These are phyloP conservation scores for Polyodon spathula DNA, from an alignment of 2,113 vertebrate species.

Conservation along the genomic window DNA sequence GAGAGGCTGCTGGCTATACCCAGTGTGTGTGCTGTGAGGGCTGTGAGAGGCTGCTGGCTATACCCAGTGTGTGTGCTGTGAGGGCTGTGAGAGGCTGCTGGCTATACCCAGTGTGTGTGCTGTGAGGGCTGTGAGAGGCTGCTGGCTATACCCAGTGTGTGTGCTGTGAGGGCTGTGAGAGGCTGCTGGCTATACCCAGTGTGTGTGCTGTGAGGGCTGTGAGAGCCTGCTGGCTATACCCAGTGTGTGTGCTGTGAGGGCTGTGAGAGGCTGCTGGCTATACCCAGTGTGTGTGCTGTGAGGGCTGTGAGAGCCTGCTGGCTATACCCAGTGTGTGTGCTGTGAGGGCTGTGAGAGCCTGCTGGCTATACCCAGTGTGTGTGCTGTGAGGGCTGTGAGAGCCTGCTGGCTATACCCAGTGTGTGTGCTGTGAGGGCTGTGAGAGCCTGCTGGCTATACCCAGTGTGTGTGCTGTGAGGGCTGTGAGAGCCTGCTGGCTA, in stretches of 20 bases:
- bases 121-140: conserved; percentile 40
- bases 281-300: too few species aligned
- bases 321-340: not conserved
- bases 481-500: conserved; percentile 31
- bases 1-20: conserved; percentile 6
- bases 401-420: not conserved
- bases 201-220: too few species aligned
- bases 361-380: not conserved
- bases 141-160: not conserved
- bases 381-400: too few species aligned
- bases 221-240: conserved; percentile 7
- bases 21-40: too few species aligned
- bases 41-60: conserved; percentile 31
- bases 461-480: too few species aligned
- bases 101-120: not conserved
- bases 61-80: too few species aligned
- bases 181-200: not conserved
- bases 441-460: conserved; percentile 7
- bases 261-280: conserved; percentile 31
- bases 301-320: conserved; percentile 34
- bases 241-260: too few species aligned
- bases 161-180: too few species aligned
- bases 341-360: conserved; percentile 41
- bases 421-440: too few species aligned
- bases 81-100: conserved; percentile 34